Base-by-base conservation (phyloP, 1,140 invertebrate genomes). In the Marisa cornuarietis region DNA sequence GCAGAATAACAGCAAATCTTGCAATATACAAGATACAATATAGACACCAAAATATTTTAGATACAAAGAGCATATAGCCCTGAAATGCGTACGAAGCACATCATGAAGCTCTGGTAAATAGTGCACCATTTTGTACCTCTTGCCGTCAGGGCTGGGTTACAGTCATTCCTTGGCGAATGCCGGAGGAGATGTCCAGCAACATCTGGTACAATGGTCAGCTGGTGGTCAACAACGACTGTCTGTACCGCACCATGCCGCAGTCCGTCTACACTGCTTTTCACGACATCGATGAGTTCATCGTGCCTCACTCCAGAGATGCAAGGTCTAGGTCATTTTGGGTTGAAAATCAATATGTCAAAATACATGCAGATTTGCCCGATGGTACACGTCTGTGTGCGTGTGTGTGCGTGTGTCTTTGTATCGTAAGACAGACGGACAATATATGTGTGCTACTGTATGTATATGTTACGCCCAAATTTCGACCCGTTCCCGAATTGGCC, bases 121-220 rank as follows among this genome's bases (percentile, higher is more conserved):
- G 69, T 71, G 65, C 71, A 71, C 24, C 63, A 71, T 74, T 76
- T 62, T 42, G 31, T 24, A 5, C 76, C 24, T 68, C 73, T 52
- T n/a, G 1, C 31, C 77, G 11, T 62, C 77, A 78, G 78, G 83
- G 83, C 49, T 76, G 83, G 18, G 83, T 86, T 0, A 87, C 85
- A 14, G 76, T 87, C 0, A 82, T 90, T 54, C 86, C 83, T 0
- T 91, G 87, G 87, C 68, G 66, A 22, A 58, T 91, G 26, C 90
- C 90, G 1, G 22, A 49, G 11, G n/a, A 65, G 18, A 81, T 90
- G 16, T 24, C 62, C 14, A 81, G 79, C 26, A 49, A 58, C 0
- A 86, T 90, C 42, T 91, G 90, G 90, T 91, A 91, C 83, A 84
- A 90, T 66, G 90, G 89, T 8, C 90, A 91, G 76, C 81, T 90